These are phyloP conservation scores for Nothura maculosa DNA, from an alignment of 2,797 vertebrate species.

Conservation along the genomic window DNA sequence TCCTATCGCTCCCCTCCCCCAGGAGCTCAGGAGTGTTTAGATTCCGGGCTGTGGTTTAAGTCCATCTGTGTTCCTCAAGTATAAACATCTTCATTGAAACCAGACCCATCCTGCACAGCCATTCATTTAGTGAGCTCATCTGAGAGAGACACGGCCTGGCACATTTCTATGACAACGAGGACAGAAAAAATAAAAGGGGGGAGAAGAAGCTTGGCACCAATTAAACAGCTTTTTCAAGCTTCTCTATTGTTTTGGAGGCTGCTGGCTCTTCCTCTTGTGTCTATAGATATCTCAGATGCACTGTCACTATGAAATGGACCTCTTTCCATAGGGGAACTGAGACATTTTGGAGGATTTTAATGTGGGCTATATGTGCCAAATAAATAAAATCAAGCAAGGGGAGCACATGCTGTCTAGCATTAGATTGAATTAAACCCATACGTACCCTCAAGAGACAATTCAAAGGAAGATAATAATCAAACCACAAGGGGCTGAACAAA, in stretches of 20 bases:
- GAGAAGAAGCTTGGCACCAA: constrained; percentile 1
- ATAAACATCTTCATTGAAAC: constrained; percentile 74
- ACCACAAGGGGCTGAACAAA: not conserved
- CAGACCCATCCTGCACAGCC: constrained; percentile 65
- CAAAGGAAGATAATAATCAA: not conserved
- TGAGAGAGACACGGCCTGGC: constrained; percentile 64
- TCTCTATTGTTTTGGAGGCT: not conserved
- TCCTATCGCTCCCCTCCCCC: constrained; percentile 55
- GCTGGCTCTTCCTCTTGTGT: not conserved
- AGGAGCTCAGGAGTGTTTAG: constrained; percentile 62
- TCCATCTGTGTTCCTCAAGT: constrained; percentile 64
- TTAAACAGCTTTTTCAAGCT: constrained; percentile 19
- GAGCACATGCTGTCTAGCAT: not conserved
- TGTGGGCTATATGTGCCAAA: not conserved
- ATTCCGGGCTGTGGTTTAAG: constrained; percentile 62
- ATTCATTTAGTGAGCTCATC: constrained; percentile 67
- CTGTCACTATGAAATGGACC: not conserved
- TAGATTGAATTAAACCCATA: not conserved
- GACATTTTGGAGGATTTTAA: not conserved
- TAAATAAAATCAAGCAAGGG: not conserved
- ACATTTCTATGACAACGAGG: constrained; percentile 74
- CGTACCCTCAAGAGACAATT: not conserved
- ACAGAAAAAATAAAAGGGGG: not conserved
- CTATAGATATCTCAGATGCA: not conserved
- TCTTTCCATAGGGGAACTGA: not conserved